phyloP scores from a whole-genome alignment of 2,888 invertebrate genomes.

The Argynnis bischoffii region DNA sequence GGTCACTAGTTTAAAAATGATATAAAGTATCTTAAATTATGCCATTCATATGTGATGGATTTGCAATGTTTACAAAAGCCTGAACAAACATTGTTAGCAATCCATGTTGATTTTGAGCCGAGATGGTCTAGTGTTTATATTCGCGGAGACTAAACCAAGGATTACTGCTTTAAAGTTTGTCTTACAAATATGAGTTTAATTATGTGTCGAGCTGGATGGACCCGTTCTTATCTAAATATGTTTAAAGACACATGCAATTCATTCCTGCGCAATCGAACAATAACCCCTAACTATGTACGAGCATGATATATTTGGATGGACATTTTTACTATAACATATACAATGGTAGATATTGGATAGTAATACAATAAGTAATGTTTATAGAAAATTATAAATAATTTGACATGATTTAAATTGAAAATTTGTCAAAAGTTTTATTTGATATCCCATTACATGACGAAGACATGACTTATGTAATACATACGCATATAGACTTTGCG shows the following conservation, averaged over 20 bases:
- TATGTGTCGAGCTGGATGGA: conserved; percentile 8
- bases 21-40: not conserved
- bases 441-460: too few relatives aligned
- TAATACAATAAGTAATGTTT: too few relatives aligned
- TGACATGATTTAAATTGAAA: too few relatives aligned
- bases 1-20: not conserved
- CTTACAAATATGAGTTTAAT: not conserved
- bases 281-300: too few relatives aligned
- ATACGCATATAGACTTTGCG: too few relatives aligned
- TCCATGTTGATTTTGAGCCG: conserved; percentile 4
- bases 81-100: conserved; percentile 3
- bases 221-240: not conserved
- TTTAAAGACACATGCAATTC: conserved; percentile 7
- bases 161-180: conserved; percentile 14
- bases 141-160: conserved; percentile 13
- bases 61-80: not conserved
- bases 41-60: not conserved
- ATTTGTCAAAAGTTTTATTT: too few relatives aligned
- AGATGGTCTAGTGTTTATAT: conserved; percentile 14
- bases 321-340: too few relatives aligned
- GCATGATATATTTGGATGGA: too few relatives aligned
- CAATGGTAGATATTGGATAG: too few relatives aligned
- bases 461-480: too few relatives aligned
- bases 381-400: too few relatives aligned
- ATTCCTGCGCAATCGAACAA: not conserved